Evolutionary conservation across 2,888 invertebrate genomes (phyloP), one percentile per base, ranked within the genome.

Genomic region (Pasiphila rectangulata): DNA sequence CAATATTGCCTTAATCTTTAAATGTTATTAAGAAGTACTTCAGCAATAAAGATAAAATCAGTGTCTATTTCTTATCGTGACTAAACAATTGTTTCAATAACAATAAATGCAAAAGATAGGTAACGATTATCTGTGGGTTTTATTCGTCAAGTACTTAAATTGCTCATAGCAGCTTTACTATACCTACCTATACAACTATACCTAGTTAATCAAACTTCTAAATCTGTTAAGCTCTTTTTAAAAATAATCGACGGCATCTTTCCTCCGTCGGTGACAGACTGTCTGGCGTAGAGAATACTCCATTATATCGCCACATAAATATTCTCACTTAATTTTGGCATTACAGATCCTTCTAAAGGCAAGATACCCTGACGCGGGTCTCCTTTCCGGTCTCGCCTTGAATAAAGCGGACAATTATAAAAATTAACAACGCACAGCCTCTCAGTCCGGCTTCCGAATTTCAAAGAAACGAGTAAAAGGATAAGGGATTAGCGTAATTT

Each of bases 391-490:
- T 81, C 67, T 64, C 61, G 49, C 43, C 54, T 40, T 57, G 59
- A 68, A 84, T 82, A 82, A 83, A 80, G 62, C 72, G 76, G 69
- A 77, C 85, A 85, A 87, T 87, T 84, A 86, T 84, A 71, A 79
- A 78, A 77, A 76, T 77, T 77, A 76, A 69, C 62, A 67, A 69
- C 72, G 67, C 64, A 63, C 64, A 62, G 68, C 59, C 63, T 68
- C 69, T 67, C 69, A 76, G 63, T 68, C 62, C 68, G 65, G 79
- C 87, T 87, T 84, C 86, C 84, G 83, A 82, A 75, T 79, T 83
- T 80, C 78, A 82, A 83, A 79, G 83, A 83, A 84, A 65, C 59
- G 23, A 54, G 49, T 68, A 70, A 69, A 71, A 73, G 75, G 75
- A 75, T 75, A 62, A 64, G 56, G 67, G 82, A 84, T 84, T 78